A percentile compares a stretch with the other conserved stretches of the same genome.
Evolutionary conservation across 2,888 invertebrate species (phyloP).

Genomic region (Thecophora atra): DNA sequence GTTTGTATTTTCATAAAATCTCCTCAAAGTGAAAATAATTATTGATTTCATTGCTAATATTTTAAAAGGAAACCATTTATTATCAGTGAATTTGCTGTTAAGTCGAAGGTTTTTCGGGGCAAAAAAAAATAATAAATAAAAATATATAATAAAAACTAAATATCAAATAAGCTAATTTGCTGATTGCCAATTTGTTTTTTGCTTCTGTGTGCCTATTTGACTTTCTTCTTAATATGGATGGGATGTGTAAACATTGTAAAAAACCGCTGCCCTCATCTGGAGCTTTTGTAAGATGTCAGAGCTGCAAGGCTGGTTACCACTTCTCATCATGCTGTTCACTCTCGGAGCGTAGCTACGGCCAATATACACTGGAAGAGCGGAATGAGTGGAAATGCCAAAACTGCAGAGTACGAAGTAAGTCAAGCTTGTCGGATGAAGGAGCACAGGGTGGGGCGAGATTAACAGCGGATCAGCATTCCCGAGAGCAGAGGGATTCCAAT

Average conservation of each 20-base stretch:
- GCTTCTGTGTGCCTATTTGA: no score
- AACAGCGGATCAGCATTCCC: neutral
- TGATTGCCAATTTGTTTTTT: no score
- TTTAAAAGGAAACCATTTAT: no score
- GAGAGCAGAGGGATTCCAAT: neutral
- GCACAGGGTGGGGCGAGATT: slow-evolving; percentile 42
- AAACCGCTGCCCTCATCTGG: neutral
- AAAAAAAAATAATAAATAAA: no score
- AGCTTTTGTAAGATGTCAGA: neutral
- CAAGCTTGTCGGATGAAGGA: slow-evolving; percentile 42
- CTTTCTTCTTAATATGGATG: no score
- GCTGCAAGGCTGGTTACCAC: slow-evolving; percentile 20
- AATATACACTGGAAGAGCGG: neutral
- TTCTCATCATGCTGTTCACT: slow-evolving; percentile 9
- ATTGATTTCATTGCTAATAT: no score
- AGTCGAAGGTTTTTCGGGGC: no score
- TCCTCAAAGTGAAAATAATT: no score
- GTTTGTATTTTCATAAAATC: no score
- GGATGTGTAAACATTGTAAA: neutral
- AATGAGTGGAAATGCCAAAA: slow-evolving; percentile 25
- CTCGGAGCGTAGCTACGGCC: neutral
- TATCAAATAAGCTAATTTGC: no score
- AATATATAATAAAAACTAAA: no score
- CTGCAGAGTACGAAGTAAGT: slow-evolving; percentile 46
- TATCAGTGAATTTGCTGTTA: no score